phyloP scores from a whole-genome alignment of 2,888 invertebrate species.

The Yponomeuta plumbellus region DNA sequence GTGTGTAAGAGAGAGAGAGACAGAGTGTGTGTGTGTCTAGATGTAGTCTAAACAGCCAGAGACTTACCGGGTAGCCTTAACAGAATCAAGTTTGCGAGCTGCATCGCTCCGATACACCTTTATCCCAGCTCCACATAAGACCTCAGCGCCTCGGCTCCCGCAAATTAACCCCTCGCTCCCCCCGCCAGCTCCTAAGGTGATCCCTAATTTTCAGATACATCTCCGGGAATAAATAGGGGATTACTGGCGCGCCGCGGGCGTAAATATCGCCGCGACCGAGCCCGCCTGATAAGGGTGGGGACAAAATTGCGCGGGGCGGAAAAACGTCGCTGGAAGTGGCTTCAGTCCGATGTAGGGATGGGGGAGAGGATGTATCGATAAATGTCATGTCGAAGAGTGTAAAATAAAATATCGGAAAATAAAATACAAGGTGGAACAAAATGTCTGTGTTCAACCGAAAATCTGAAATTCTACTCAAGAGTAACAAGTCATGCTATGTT shows the following conservation, averaged over 20 bases:
- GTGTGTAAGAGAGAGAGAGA: no score
- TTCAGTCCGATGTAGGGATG: not conserved
- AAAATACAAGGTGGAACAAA: no score
- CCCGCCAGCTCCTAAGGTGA: constrained; percentile 49
- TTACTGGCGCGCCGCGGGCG: constrained; percentile 67
- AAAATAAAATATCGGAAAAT: no score
- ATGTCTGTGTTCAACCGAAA: no score
- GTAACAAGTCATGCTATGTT: no score
- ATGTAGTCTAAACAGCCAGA: no score
- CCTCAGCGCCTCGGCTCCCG: constrained; percentile 32
- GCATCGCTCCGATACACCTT: not conserved
- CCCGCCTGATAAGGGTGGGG: constrained; percentile 50
- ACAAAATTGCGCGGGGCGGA: constrained; percentile 52
- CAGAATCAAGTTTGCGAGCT: no score
- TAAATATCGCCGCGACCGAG: constrained; percentile 61
- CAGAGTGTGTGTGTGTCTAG: no score
- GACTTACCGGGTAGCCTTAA: no score
- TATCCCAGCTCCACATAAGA: not conserved
- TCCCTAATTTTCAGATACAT: constrained; percentile 77
- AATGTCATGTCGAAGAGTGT: no score
- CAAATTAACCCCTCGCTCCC: constrained; percentile 57
- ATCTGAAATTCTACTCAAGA: no score
- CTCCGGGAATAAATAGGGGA: constrained; percentile 73
- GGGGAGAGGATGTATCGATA: no score
- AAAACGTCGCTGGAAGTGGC: constrained; percentile 6